Conservation (phyloP, 2,888 invertebrate genomes). For the Parnassius orleans region DNA sequence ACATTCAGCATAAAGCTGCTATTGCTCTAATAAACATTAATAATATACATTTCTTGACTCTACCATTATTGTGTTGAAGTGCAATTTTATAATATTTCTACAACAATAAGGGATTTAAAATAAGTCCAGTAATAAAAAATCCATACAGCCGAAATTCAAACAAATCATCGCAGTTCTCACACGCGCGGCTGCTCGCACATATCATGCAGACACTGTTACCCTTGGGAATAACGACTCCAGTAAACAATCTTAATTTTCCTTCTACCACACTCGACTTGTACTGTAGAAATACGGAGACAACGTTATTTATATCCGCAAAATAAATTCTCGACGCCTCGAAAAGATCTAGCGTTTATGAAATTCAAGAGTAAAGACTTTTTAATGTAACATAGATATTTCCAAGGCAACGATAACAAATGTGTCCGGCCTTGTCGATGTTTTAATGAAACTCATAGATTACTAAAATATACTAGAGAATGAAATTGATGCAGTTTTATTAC, state of each 20-base stretch:
- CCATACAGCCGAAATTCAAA: neutral
- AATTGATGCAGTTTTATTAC: constrained; percentile 23
- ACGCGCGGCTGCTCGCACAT: constrained; percentile 4
- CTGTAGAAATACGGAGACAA: constrained; percentile 3
- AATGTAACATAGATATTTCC: neutral
- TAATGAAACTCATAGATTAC: neutral
- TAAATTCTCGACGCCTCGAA: constrained; percentile 1
- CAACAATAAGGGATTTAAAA: neutral
- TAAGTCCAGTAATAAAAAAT: neutral
- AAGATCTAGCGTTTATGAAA: neutral
- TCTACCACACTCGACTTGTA: constrained; percentile 6
- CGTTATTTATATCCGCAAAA: constrained; percentile 4
- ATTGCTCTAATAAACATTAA: too few species aligned
- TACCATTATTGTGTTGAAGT: too few species aligned
- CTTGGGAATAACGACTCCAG: constrained; percentile 7
- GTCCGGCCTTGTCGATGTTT: constrained; percentile 10
- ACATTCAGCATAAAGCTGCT: too few species aligned
- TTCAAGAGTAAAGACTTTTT: neutral
- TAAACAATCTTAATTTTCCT: constrained; percentile 17
- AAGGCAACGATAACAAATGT: constrained; percentile 8
- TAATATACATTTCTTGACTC: too few species aligned
- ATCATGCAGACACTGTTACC: constrained; percentile 3
- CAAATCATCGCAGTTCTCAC: constrained; percentile 5
- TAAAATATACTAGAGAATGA: too few species aligned
- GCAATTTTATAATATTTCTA: neutral